A percentile compares a stretch with the other conserved stretches of the same genome.
Conservation (phyloP, 2,888 invertebrate genomes). For the Tipula unca region DNA sequence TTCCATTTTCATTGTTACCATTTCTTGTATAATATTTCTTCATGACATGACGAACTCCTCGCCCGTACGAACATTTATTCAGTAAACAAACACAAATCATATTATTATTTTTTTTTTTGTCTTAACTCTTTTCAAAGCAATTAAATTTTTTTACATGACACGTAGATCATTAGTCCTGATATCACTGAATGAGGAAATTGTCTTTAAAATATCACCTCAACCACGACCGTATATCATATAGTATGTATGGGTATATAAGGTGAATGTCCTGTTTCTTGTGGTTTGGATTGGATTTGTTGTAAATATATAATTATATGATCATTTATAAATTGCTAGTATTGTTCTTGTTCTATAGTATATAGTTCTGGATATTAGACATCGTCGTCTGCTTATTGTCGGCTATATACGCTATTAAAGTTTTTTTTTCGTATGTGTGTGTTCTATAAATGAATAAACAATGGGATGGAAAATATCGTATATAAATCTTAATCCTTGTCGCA, state of each 20-base stretch:
- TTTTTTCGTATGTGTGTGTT: not conserved
- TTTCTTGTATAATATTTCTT: not conserved
- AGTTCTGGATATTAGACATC: not conserved
- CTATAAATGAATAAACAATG: not conserved
- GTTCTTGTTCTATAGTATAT: not conserved
- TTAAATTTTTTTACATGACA: not conserved
- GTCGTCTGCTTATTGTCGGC: not conserved
- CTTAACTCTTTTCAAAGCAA: not conserved
- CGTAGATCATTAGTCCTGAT: not conserved
- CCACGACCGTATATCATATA: not conserved
- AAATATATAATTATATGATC: not conserved
- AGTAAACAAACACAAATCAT: not conserved
- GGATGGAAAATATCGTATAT: not conserved
- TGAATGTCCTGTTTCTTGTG: constrained; percentile 2
- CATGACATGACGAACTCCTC: not conserved
- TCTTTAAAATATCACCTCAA: not conserved
- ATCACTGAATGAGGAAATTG: not conserved
- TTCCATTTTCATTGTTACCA: not conserved
- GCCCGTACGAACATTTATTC: not conserved
- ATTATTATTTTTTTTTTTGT: not conserved
- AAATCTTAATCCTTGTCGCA: constrained; percentile 8
- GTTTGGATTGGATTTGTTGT: not conserved
- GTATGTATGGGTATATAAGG: no score
- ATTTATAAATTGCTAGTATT: not conserved
- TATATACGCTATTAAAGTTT: not conserved